phyloP scores from a whole-genome alignment of 2,113 vertebrate species.

The Vulpes lagopus region DNA sequence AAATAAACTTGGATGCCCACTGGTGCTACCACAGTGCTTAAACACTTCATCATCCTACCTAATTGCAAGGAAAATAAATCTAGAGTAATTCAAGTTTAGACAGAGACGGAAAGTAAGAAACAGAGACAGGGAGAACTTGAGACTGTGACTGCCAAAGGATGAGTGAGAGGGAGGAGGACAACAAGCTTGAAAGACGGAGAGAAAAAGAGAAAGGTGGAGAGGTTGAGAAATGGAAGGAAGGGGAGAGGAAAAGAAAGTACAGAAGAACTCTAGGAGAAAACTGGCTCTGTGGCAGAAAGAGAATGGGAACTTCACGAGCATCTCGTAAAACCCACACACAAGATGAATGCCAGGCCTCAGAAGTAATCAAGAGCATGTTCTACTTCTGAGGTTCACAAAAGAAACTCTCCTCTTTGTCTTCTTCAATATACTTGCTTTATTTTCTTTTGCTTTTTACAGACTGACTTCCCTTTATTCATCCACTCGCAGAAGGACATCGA shows the following conservation, averaged over 20 bases:
- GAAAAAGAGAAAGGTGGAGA: neutral
- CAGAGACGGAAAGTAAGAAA: neutral
- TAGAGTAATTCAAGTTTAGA: neutral
- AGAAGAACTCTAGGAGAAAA: neutral
- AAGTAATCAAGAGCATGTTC: neutral
- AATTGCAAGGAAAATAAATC: constrained; percentile 18
- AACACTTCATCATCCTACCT: neutral
- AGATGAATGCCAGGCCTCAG: constrained; percentile 1
- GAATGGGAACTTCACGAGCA: neutral
- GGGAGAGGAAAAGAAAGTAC: neutral
- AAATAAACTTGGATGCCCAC: neutral
- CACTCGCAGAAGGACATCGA: neutral
- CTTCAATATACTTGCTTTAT: neutral
- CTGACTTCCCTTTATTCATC: neutral
- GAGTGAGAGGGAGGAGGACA: neutral
- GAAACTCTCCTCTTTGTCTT: neutral
- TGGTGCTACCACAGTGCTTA: neutral
- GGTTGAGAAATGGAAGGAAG: neutral
- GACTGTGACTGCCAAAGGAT: neutral
- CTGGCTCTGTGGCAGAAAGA: neutral
- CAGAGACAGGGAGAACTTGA: neutral
- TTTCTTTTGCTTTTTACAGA: neutral
- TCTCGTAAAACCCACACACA: neutral
- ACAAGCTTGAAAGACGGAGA: neutral
- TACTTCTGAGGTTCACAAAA: neutral